Evolutionary conservation across 2,113 vertebrate species (phyloP).

Genomic region (Eudorcas thomsonii): DNA sequence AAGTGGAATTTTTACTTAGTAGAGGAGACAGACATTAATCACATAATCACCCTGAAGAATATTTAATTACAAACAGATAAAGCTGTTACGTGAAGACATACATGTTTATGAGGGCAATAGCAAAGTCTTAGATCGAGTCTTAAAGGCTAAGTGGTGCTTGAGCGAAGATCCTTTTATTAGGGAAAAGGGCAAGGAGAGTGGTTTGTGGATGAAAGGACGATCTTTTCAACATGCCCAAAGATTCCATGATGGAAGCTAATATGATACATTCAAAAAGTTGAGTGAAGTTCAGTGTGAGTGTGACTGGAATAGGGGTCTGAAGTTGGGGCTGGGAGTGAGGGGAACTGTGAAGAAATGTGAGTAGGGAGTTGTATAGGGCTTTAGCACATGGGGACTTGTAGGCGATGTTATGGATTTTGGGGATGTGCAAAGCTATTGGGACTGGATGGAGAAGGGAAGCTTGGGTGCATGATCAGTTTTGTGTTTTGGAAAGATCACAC

Average conservation of each 20-base stretch:
- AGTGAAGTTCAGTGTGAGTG: not conserved
- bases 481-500: not conserved
- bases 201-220: not conserved
- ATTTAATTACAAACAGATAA: conserved; percentile 8
- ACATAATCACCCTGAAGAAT: not conserved
- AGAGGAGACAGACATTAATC: not conserved
- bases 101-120: not conserved
- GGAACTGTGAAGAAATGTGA: not conserved
- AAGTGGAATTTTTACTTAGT: not conserved
- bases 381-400: not conserved
- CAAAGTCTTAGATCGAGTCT: not conserved
- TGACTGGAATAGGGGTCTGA: not conserved
- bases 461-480: not conserved
- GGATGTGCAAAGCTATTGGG: not conserved
- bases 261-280: not conserved
- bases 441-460: not conserved
- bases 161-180: not conserved
- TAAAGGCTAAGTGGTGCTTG: not conserved
- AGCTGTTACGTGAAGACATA: not conserved
- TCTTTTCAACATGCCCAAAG: not conserved
- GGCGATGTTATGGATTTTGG: not conserved
- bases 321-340: fast-evolving
- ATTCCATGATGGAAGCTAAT: not conserved
- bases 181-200: not conserved
- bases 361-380: not conserved